Evolutionary conservation across 2,797 vertebrate species (phyloP).

Genomic region (Anisognathus igniventris): DNA sequence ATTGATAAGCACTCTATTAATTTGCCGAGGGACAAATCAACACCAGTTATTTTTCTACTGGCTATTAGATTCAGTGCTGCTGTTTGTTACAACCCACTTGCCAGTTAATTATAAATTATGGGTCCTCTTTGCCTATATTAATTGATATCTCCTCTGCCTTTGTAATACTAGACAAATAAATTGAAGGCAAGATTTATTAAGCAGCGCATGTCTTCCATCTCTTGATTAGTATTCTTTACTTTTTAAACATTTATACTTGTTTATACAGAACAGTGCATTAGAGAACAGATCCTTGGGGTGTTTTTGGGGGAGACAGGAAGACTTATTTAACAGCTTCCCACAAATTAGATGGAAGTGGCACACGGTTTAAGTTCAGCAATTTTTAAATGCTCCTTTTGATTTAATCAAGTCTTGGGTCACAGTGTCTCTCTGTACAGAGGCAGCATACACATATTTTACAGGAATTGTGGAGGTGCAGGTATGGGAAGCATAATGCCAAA

Average conservation of each 20-base stretch:
- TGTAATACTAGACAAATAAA: constrained; percentile 85
- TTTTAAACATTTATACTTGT: constrained; percentile 77
- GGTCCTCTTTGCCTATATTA: constrained; percentile 92
- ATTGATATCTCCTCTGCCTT: constrained; percentile 91
- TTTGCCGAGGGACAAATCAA: constrained; percentile 89
- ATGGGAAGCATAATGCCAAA: neutral
- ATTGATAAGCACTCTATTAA: constrained; percentile 91
- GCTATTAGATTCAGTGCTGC: constrained; percentile 83
- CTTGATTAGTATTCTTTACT: constrained; percentile 80
- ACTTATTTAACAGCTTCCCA: constrained; percentile 60
- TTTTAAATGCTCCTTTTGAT: constrained; percentile 64
- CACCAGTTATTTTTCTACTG: constrained; percentile 84
- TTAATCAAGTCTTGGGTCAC: constrained; percentile 20
- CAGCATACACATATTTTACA: neutral
- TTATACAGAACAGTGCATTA: constrained; percentile 66
- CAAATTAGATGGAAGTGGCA: constrained; percentile 61
- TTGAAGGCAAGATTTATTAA: constrained; percentile 86
- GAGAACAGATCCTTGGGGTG: constrained; percentile 70
- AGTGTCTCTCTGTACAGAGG: neutral
- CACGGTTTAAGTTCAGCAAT: constrained; percentile 27
- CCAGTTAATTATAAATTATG: constrained; percentile 99
- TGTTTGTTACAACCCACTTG: constrained; percentile 88
- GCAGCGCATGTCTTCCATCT: constrained; percentile 62
- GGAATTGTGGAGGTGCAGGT: neutral
- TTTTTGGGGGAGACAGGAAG: constrained; percentile 54